A percentile compares a stretch with the other conserved stretches of the same genome.
Conservation (phyloP, 2,113 vertebrate genomes). For the Embiotoca jacksoni region DNA sequence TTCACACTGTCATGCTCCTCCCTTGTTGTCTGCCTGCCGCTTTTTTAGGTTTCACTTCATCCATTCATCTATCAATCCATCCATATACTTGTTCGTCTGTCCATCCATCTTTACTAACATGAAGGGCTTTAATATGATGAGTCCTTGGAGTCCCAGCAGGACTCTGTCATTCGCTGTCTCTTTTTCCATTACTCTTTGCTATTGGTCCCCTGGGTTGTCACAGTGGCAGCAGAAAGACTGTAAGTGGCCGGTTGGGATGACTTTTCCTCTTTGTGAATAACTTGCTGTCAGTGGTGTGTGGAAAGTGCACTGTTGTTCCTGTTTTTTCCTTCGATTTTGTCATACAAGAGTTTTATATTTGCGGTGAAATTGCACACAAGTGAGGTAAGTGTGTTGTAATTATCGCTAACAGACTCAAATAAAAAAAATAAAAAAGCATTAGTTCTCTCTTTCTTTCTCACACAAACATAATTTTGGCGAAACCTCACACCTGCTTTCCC, state of each 20-base stretch:
- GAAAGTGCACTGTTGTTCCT: conserved; percentile 17
- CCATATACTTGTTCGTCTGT: conserved; percentile 26
- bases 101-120: conserved; percentile 56
- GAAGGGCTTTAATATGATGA: conserved; percentile 59
- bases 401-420: conserved; percentile 21
- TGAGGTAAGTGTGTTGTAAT: conserved; percentile 50
- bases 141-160: conserved; percentile 54
- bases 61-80: conserved; percentile 37
- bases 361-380: conserved; percentile 18
- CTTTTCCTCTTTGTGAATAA: conserved; percentile 51
- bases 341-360: conserved; percentile 21
- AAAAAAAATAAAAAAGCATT: conserved; percentile 18
- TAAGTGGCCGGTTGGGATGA: conserved; percentile 50
- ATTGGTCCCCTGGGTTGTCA: conserved; percentile 65
- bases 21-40: background rate
- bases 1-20: background rate
- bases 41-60: background rate
- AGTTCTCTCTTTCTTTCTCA: conserved; percentile 5
- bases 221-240: conserved; percentile 43
- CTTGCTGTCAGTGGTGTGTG: conserved; percentile 44
- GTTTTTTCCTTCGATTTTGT: conserved; percentile 18
- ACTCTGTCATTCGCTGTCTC: conserved; percentile 43
- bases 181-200: conserved; percentile 59
- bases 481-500: conserved; percentile 78
- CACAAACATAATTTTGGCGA: conserved; percentile 16